Percentiles rank a stretch among this genome's conserved stretches.
phyloP scores from a whole-genome alignment of 1,140 invertebrate genomes.

The Trialeurodes vaporariorum region DNA sequence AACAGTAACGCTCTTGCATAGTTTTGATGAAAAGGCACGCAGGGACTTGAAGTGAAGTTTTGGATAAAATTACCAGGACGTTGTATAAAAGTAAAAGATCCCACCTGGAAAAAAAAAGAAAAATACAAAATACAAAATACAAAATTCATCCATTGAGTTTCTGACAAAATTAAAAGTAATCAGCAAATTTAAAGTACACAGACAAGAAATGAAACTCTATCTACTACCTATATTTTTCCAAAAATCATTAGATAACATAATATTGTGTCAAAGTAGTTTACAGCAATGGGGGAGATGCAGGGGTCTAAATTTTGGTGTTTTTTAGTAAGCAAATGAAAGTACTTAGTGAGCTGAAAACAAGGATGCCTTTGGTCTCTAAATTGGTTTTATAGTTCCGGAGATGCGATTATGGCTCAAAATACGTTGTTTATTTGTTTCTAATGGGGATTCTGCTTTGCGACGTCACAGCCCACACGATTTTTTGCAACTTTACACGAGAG shows the following conservation, averaged over 20 bases:
- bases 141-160: constrained; percentile 8
- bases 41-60: constrained; percentile 71
- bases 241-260: not conserved
- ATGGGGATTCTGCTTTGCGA: too few relatives aligned
- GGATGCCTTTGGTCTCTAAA: too few relatives aligned
- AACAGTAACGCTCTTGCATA: constrained; percentile 56
- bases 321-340: too few relatives aligned
- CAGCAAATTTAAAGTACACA: constrained; percentile 8
- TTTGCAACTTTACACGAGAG: too few relatives aligned
- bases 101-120: constrained; percentile 55
- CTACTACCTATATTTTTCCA: not conserved
- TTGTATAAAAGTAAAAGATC: constrained; percentile 81
- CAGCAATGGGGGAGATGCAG: too few relatives aligned
- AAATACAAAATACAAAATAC: constrained; percentile 11
- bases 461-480: too few relatives aligned
- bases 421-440: too few relatives aligned
- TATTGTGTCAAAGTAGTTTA: not conserved
- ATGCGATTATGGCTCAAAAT: too few relatives aligned
- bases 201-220: not conserved
- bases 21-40: constrained; percentile 71
- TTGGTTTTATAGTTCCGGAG: too few relatives aligned
- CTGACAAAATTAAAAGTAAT: constrained; percentile 7
- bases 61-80: constrained; percentile 75
- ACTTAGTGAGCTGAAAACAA: too few relatives aligned
- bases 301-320: too few relatives aligned